Evolutionary conservation across 2,888 invertebrate genomes (phyloP).

Genomic region (Campoletis raptor): DNA sequence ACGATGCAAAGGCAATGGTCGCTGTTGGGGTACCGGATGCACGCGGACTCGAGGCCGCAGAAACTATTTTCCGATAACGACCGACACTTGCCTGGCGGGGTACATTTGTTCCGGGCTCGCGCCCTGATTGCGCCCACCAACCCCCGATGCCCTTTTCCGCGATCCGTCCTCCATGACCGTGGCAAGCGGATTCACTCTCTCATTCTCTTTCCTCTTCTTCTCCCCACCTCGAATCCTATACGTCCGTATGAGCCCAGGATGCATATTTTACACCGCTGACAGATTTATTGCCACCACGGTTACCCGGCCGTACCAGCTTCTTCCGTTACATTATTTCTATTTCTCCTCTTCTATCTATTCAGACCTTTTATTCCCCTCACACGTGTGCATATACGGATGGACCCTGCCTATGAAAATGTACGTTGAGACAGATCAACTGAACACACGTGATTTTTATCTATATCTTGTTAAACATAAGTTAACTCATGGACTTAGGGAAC

Average conservation of each 20-base stretch:
- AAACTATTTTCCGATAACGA: conserved; percentile 82
- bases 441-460: background rate
- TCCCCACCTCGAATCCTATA: conserved; percentile 18
- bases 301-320: conserved; percentile 76
- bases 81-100: conserved; percentile 75
- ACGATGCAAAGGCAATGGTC: conserved; percentile 48
- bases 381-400: conserved; percentile 31
- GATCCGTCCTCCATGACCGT: conserved; percentile 48
- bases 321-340: conserved; percentile 76
- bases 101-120: conserved; percentile 81
- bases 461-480: background rate
- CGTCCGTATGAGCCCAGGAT: conserved; percentile 72
- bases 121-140: conserved; percentile 78
- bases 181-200: conserved; percentile 40
- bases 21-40: conserved; percentile 50
- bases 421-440: background rate
- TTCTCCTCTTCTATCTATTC: conserved; percentile 67
- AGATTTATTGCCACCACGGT: conserved; percentile 81
- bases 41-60: conserved; percentile 74
- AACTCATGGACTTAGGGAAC: background rate
- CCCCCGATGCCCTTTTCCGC: conserved; percentile 69
- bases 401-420: background rate
- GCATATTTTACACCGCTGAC: conserved; percentile 81
- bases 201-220: background rate
- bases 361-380: conserved; percentile 49